A percentile compares a stretch with the other conserved stretches of the same genome.
Evolutionary conservation across 2,113 vertebrate species (phyloP).

Genomic region (Arvicanthis niloticus): DNA sequence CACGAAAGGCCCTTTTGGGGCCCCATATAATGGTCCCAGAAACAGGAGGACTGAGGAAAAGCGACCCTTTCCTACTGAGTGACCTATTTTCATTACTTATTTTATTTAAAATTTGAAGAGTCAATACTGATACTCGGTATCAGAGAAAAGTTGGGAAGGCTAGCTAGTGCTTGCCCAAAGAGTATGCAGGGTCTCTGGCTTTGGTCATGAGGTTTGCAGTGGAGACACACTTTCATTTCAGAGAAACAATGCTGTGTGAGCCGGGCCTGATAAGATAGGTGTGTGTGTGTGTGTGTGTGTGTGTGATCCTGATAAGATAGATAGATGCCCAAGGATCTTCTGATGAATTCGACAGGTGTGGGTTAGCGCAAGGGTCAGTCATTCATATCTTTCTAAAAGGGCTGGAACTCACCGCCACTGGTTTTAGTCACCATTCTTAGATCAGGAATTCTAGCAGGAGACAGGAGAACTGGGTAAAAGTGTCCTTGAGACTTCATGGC

Average conservation of each 20-base stretch:
- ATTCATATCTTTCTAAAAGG: background rate
- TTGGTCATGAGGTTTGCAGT: background rate
- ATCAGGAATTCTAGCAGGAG: conserved; percentile 84
- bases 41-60: background rate
- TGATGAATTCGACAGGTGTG: background rate
- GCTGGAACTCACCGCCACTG: conserved; percentile 68
- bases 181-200: background rate
- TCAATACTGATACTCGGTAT: background rate
- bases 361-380: background rate
- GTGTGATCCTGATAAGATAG: no score
- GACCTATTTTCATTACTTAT: background rate
- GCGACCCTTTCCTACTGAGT: background rate
- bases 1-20: background rate
- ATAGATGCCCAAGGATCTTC: background rate
- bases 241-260: background rate
- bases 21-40: background rate
- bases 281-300: no score
- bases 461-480: conserved; percentile 84
- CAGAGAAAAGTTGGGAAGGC: background rate
- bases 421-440: conserved; percentile 75
- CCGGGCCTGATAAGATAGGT: background rate
- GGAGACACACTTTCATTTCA: background rate
- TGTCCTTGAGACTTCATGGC: conserved; percentile 78
- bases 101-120: background rate
- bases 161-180: background rate